Evolutionary conservation across 1,140 invertebrate genomes (phyloP), one percentile per base, ranked within the genome.

Genomic region (Cydia amplana): DNA sequence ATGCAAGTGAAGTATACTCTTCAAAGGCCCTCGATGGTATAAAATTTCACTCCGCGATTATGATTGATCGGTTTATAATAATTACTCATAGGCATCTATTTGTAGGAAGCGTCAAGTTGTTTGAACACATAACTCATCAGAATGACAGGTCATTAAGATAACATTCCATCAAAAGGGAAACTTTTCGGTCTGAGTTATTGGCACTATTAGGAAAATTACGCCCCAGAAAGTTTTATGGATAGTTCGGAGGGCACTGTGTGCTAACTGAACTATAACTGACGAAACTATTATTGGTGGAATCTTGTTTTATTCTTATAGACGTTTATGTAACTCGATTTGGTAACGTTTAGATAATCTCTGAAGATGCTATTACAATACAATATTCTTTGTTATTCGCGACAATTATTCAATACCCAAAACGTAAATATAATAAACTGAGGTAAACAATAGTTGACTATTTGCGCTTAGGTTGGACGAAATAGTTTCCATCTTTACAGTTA

Each of bases 71-170:
- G 28, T 76, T 79, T 79, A 65, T 79, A 79, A 79, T 79, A 25
- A 74, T 78, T n/a, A 32, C 74, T 76, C 72, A 60, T 70, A 75
- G 49, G 23, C 63, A 32, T 40, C 28, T 73, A 74, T 73, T 49
- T 70, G 43, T 79, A 85, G 86, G 88, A 87, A 90, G 85, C 79
- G 75, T 74, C 78, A 82, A 83, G 74, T 70, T 51, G 40, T 51
- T 73, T 73, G 40, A 63, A 63, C 55, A 63, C 73, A 74, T 74
- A 51, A 74, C 49, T 74, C 73, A 74, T 74, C 55, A 60, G 28
- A 40, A 64, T 74, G 73, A 74, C 73, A 74, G 73, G 49, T 64
- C 49, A 74, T 74, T 74, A 74, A 32, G 55, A 64, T 51, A 55
- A 28, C 55, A 74, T 74, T 74, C 73, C 73, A 51, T 74, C 73